These are phyloP conservation scores for Cistogaster globosa DNA, from an alignment of 2,888 invertebrate genomes.

Conservation along the genomic window DNA sequence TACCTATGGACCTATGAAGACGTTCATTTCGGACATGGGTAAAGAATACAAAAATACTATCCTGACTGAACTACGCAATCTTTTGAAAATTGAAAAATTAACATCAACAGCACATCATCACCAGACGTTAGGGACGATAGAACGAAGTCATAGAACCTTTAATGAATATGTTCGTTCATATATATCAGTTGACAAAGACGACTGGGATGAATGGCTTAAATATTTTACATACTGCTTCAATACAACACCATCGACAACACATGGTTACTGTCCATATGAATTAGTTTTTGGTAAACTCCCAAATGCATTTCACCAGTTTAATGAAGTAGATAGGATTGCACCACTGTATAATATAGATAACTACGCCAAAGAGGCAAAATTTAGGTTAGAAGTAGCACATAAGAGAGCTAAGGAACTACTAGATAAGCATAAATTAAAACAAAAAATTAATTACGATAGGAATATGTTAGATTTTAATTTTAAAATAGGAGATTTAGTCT, in stretches of 20 bases:
- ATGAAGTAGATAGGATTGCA: background rate
- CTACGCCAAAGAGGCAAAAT: slow-evolving; percentile 5
- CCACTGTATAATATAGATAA: slow-evolving; percentile 44
- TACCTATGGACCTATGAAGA: slow-evolving; percentile 61
- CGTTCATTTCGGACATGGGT: slow-evolving; percentile 25
- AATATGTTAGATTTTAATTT: slow-evolving; percentile 14
- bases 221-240: background rate
- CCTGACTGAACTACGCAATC: slow-evolving; percentile 35
- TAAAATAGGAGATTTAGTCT: slow-evolving; percentile 36
- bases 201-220: slow-evolving; percentile 63
- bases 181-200: slow-evolving; percentile 21
- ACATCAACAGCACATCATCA: slow-evolving; percentile 32
- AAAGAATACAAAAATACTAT: slow-evolving; percentile 63
- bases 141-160: slow-evolving; percentile 30
- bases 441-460: slow-evolving; percentile 8
- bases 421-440: slow-evolving; percentile 32
- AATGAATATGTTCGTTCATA: slow-evolving; percentile 26
- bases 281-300: slow-evolving; percentile 33
- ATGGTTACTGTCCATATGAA: slow-evolving; percentile 35
- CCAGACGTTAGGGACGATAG: slow-evolving; percentile 17
- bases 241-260: slow-evolving; percentile 35
- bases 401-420: slow-evolving; percentile 30
- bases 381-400: slow-evolving; percentile 1
- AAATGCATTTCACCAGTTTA: background rate
- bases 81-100: slow-evolving; percentile 24